Evolutionary conservation across 2,888 invertebrate genomes (phyloP), one percentile per base, ranked within the genome.

Genomic region (Rhagium mordax): DNA sequence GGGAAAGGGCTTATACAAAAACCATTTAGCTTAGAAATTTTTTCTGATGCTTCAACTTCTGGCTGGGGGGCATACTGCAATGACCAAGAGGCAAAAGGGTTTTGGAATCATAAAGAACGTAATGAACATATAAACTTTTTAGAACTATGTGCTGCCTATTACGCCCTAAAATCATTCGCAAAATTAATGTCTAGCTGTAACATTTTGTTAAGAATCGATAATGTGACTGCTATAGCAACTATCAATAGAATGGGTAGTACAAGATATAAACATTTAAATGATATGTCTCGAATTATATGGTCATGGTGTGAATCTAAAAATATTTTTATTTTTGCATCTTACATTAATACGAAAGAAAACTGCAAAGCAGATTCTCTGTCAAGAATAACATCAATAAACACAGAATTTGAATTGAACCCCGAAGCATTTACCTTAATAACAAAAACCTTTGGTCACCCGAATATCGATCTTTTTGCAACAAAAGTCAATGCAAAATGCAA

Each of bases 391-490:
- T 16, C 20, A 20, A 24, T 20, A 10, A 20, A 53, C 10, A 70
- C 70, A 13, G 70, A 70, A 15, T 70, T 21, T 6, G 13, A 2
- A 6, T 16, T 68, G 24, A 53, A 53, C 53, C 13, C 21, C 3
- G 13, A 13, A 7, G n/a, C 49, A 8, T 75, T 76, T 64, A 27
- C 62, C 27, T 3, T 62, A 33, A 77, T 75, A 16, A 18, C 55
- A 18, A 29, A 18, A 5, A 7, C 7, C 5, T 74, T 78, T 48
- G 76, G 77, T 7, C 33, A 59, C 24, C 76, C 76, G 16, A 74
- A 77, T 2, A 77, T 78, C 15, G 81, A 83, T 57, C 62, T 81
- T 6, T 82, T 82, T 71, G 81, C 82, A 7, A 77, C 78, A 1
- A 64, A 70, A 13, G 60, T 67, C 7, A 82, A 82, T 70, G 27